These are phyloP conservation scores for Drosophila grimshawi DNA, from an alignment of 1,140 invertebrate species.

Conservation along the genomic window DNA sequence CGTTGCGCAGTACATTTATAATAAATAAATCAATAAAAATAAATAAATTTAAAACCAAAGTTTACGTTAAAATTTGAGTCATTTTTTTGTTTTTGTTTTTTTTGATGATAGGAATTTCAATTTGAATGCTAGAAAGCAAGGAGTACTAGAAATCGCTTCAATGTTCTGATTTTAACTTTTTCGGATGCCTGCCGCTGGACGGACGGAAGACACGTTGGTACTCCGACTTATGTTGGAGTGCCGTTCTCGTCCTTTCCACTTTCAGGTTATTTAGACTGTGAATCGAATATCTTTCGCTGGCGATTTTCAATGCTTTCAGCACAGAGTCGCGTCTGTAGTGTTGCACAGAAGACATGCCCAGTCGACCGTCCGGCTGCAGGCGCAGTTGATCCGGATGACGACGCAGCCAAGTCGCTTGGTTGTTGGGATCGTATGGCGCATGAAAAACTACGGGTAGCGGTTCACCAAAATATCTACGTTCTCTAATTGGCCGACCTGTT, in stretches of 20 bases:
- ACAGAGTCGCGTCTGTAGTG: constrained; percentile 9
- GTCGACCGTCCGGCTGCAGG: not conserved
- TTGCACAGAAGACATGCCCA: not conserved
- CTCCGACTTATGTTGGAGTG: not conserved
- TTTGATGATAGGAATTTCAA: not conserved
- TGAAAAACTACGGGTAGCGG: constrained; percentile 25
- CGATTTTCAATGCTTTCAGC: not conserved
- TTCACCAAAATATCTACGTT: constrained; percentile 7
- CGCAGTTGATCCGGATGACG: constrained; percentile 26
- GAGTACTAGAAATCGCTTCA: not conserved
- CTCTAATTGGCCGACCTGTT: not conserved
- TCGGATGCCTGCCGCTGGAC: not conserved
- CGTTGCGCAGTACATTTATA: constrained; percentile 19
- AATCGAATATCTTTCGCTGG: not conserved
- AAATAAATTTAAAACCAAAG: constrained; percentile 3
- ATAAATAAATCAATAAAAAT: not conserved
- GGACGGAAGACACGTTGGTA: constrained; percentile 2
- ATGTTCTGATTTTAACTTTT: not conserved
- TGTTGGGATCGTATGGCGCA: constrained; percentile 20
- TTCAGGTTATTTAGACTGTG: constrained; percentile 13
- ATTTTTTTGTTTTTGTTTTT: not conserved
- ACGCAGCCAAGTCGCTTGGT: constrained; percentile 28
- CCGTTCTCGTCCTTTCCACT: not conserved
- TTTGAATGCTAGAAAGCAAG: too few relatives aligned
- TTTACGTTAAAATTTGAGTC: not conserved